Base-by-base conservation (phyloP, 2,888 invertebrate species). In the Eucera pruinosa region DNA sequence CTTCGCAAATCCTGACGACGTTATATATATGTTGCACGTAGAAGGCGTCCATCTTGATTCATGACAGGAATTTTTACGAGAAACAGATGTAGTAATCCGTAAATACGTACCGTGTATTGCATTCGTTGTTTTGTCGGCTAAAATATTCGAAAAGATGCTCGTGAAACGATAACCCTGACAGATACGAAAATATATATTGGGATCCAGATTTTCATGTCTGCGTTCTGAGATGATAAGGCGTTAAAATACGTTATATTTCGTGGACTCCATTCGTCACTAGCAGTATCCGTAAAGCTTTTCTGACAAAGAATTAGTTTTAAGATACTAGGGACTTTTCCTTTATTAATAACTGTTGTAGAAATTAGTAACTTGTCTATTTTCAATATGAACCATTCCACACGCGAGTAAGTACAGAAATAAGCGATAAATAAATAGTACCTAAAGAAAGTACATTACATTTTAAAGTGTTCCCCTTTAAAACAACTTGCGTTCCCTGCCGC, bases 11-110 rank as follows among this genome's bases (percentile, higher is more conserved):
- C 81, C 74, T 58, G 41, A 55, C 48, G 60, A 58, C 62, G 67
- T 77, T 70, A 74, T 75, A 61, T n/a, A n/a, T 68, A 68, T 73
- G 68, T 71, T 68, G 25, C 80, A 78, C 78, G 78, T 82, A 82
- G 41, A 47, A 50, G 58, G 62, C 68, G 75, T 81, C 71, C n/a
- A 47, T 82, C 69, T 69, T 61, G 57, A 82, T 81, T 80, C 71
- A 55, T 55, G 68, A 41, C 52, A 50, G 45, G 69, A 73, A 77
- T 78, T 78, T 77, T 80, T 81, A 62, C 54, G 69, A 52, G 73
- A 68, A 80, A 67, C 77, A 72, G 64, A 66, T 76, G 71, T 67
- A 57, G 76, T 76, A 76, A 78, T 78, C 76, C 67, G 71, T 60
- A 71, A 71, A 65, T 76, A 74, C 66, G 70, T 54, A 33, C 13